Evolutionary conservation across 2,797 vertebrate species (phyloP).

Genomic region (Pachyuromys duprasi): DNA sequence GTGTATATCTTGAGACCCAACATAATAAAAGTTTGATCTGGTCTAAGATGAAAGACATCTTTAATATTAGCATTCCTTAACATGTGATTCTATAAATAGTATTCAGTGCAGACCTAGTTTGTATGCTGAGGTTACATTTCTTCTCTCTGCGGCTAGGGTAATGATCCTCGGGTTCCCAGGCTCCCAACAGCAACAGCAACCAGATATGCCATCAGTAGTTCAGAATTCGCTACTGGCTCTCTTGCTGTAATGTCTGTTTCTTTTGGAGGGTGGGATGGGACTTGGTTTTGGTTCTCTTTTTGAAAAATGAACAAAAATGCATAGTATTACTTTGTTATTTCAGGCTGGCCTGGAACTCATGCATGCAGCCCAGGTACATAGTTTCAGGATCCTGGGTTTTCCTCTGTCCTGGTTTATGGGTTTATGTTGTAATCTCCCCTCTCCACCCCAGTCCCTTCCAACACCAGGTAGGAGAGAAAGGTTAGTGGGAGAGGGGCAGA

Average conservation of each 20-base stretch:
- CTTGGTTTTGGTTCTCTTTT: not conserved
- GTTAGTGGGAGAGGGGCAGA: too few relatives aligned
- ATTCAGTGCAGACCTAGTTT: slow-evolving; percentile 59
- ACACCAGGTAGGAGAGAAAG: too few relatives aligned
- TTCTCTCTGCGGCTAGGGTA: slow-evolving; percentile 11
- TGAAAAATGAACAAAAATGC: not conserved
- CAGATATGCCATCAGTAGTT: not conserved
- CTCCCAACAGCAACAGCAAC: slow-evolving; percentile 13
- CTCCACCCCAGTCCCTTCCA: too few relatives aligned
- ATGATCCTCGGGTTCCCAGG: slow-evolving; percentile 31
- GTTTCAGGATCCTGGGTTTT: too few relatives aligned
- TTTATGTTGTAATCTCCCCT: too few relatives aligned
- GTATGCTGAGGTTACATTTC: slow-evolving; percentile 58
- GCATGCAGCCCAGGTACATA: not conserved
- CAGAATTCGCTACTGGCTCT: not conserved
- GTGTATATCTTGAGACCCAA: slow-evolving; percentile 60
- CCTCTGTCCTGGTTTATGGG: too few relatives aligned
- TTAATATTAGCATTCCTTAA: slow-evolving; percentile 68
- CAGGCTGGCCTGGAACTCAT: not conserved
- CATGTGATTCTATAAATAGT: slow-evolving; percentile 69
- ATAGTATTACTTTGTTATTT: not conserved
- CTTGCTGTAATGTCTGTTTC: not conserved
- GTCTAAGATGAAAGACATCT: slow-evolving; percentile 63
- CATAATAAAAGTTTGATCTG: slow-evolving; percentile 50
- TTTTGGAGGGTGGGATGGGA: not conserved